Evolutionary conservation across 2,113 vertebrate genomes (phyloP).

Genomic region (Dendropsophus ebraccatus): DNA sequence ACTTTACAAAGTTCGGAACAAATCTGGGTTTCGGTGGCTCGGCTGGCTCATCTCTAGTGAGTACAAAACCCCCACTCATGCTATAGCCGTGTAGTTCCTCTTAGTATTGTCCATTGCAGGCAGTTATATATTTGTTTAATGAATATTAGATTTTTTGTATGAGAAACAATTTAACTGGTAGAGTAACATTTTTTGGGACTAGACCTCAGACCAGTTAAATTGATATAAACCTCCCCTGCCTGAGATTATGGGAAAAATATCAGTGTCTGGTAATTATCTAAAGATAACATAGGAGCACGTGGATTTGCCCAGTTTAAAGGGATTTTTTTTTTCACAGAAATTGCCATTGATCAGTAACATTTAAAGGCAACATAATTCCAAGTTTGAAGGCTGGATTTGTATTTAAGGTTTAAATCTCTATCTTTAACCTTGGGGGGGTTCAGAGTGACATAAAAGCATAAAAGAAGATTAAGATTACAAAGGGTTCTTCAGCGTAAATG

Average conservation of each 20-base stretch:
- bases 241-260: conserved; percentile 83
- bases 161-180: background rate
- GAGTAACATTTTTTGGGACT: conserved; percentile 80
- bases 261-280: conserved; percentile 82
- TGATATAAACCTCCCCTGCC: conserved; percentile 90
- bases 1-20: too few species aligned
- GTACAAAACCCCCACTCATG: too few species aligned
- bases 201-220: conserved; percentile 91
- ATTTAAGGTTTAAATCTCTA: conserved; percentile 87
- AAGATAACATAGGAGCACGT: conserved; percentile 81
- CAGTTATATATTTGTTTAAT: background rate
- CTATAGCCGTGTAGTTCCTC: background rate
- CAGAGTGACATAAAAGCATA: conserved; percentile 81
- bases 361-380: conserved; percentile 87
- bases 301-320: conserved; percentile 95
- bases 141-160: background rate
- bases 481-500: conserved; percentile 81
- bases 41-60: too few species aligned
- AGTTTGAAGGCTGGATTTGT: conserved; percentile 87
- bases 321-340: conserved; percentile 93
- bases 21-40: too few species aligned
- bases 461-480: conserved; percentile 84
- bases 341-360: conserved; percentile 88
- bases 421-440: conserved; percentile 81
- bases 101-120: background rate